A percentile compares a stretch with the other conserved stretches of the same genome.
These are phyloP conservation scores for Eilema caniola DNA, from an alignment of 2,888 invertebrate species.

Conservation along the genomic window DNA sequence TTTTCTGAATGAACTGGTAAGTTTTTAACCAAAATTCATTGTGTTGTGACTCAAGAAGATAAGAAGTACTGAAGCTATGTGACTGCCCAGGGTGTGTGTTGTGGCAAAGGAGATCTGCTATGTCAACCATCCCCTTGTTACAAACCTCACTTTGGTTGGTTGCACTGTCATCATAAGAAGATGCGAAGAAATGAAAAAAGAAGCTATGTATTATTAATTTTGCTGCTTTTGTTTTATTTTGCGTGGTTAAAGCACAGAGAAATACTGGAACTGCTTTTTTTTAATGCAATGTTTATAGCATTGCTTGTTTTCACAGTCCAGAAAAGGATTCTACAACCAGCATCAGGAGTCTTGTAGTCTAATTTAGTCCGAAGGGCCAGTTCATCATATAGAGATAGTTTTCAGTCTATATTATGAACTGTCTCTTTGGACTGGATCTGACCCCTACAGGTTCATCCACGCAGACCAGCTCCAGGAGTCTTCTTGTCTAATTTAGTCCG, in stretches of 20 bases:
- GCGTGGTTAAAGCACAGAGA: background rate
- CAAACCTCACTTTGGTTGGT: slow-evolving; percentile 89
- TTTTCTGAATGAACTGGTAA: background rate
- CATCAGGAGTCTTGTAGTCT: too few species aligned
- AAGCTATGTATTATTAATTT: background rate
- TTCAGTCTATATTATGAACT: too few species aligned
- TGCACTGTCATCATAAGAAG: slow-evolving; percentile 48
- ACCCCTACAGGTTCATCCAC: too few species aligned
- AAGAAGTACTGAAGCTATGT: slow-evolving; percentile 43
- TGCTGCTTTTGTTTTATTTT: too few species aligned
- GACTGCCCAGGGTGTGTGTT: slow-evolving; percentile 87
- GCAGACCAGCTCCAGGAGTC: too few species aligned
- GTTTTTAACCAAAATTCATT: background rate
- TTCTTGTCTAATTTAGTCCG: too few species aligned
- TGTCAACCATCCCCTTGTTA: slow-evolving; percentile 89
- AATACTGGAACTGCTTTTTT: background rate
- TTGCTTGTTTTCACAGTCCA: too few species aligned
- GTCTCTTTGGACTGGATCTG: too few species aligned
- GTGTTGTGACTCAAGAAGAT: background rate
- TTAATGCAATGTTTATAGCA: too few species aligned
- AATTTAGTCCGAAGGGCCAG: too few species aligned
- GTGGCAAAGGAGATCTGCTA: slow-evolving; percentile 89
- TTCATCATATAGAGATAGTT: too few species aligned
- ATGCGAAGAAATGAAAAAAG: slow-evolving; percentile 25
- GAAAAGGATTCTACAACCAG: too few species aligned